phyloP scores from a whole-genome alignment of 2,888 invertebrate genomes.

The Keiferia lycopersicella region DNA sequence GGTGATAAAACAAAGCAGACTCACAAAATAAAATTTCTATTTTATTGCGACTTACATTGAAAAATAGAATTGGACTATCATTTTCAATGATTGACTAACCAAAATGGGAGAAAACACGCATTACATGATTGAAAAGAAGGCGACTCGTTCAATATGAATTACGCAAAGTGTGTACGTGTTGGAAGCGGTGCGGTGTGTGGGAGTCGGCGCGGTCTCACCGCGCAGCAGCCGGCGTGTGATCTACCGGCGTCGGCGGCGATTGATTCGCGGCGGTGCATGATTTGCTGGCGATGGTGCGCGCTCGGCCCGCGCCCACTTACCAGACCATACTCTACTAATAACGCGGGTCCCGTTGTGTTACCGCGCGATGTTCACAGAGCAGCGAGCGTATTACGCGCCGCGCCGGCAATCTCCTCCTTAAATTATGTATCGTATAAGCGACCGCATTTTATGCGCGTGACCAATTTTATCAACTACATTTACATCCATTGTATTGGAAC shows the following conservation, averaged over 20 bases:
- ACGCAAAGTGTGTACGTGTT: constrained; percentile 6
- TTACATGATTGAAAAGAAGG: constrained; percentile 16
- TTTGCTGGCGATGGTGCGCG: not conserved
- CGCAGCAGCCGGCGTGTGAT: not conserved
- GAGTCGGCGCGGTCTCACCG: not conserved
- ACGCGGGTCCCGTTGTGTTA: constrained; percentile 31
- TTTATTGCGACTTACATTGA: not conserved
- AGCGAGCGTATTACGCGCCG: constrained; percentile 19
- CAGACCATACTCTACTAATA: constrained; percentile 14
- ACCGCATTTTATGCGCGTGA: constrained; percentile 26
- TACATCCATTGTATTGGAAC: constrained; percentile 26
- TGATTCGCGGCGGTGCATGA: constrained; percentile 32
- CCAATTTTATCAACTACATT: constrained; percentile 26
- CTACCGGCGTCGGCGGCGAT: constrained; percentile 26
- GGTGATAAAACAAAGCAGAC: too few relatives aligned
- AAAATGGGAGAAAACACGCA: not conserved
- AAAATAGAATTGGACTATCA: not conserved
- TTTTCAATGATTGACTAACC: not conserved
- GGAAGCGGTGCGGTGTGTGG: not conserved
- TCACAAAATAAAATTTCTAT: too few relatives aligned
- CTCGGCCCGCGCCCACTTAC: constrained; percentile 25
- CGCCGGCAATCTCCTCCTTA: constrained; percentile 22
- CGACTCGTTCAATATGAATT: not conserved
- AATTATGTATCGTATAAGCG: constrained; percentile 23
- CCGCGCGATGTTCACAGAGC: constrained; percentile 27